Evolutionary conservation across 2,113 vertebrate genomes (phyloP).

Genomic region (Ailurus styani): DNA sequence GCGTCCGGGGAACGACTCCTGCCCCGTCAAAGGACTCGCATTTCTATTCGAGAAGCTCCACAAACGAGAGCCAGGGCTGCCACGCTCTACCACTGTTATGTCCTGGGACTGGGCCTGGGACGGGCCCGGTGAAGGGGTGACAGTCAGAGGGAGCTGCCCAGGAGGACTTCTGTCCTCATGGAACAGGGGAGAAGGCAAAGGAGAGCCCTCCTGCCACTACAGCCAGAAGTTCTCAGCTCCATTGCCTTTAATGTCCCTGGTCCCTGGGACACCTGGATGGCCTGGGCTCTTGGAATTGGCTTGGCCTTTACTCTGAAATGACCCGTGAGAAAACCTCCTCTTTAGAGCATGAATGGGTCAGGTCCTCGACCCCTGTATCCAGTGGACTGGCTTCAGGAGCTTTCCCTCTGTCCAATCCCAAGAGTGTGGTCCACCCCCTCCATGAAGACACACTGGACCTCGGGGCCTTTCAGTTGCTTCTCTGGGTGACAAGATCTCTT

Average conservation of each 20-base stretch:
- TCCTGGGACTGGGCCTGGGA: background rate
- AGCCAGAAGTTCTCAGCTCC: fast-evolving
- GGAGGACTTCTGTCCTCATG: background rate
- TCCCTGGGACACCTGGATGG: background rate
- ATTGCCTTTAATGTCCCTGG: background rate
- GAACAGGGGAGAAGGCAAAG: background rate
- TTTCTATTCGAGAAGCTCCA: fast-evolving
- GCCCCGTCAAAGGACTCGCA: background rate
- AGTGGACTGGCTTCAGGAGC: background rate
- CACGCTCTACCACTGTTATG: fast-evolving
- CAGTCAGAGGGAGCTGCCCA: background rate
- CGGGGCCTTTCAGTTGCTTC: fast-evolving
- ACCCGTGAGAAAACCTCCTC: background rate
- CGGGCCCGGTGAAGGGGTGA: fast-evolving
- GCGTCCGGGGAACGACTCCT: background rate
- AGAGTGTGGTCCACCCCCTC: background rate
- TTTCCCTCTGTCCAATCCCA: background rate
- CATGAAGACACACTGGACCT: fast-evolving
- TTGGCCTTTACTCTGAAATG: background rate
- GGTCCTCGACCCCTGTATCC: background rate
- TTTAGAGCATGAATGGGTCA: no score
- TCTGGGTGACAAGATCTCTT: background rate
- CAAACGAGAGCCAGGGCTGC: fast-evolving
- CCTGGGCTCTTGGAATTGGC: background rate
- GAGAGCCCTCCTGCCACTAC: background rate